Evolutionary conservation across 2,888 invertebrate genomes (phyloP), one percentile per base, ranked within the genome.

Genomic region (Ochropleura plecta): DNA sequence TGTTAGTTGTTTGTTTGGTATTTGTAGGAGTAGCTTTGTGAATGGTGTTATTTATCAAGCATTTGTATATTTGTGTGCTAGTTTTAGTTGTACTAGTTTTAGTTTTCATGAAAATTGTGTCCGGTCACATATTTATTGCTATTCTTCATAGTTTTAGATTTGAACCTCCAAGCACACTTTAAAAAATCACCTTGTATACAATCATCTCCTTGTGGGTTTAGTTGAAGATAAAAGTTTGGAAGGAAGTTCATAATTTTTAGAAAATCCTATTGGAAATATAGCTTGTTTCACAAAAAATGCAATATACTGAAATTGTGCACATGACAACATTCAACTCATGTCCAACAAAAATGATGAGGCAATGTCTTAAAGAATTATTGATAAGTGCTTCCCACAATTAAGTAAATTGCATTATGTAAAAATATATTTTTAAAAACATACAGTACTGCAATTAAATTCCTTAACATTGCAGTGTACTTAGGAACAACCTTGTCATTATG

Each of bases 381-480:
- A 44, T 1, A 14, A 6, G 9, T 18, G 14, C 5, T n/a, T 16
- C 6, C 12, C 6, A 44, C 16, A 62, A 65, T 14, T 51, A 8
- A 20, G 12, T 62, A 44, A n/a, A n/a, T 62, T 44, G 18, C n/a
- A n/a, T 12, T 62, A 9, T 20, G 4, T 18, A 30, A 9, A 51
- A 65, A 12, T 16, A 48, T 59, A 20, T n/a, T 44, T 49, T 16
- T 76, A 16, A 30, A 51, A 51, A 9, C 16, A 42, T 53, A n/a
- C n/a, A 77, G 5, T 48, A 70, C 40, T 66, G 48, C 8, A 57
- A 59, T 75, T 49, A 40, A 59, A 57, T 70, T 70, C 8, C 12
- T 51, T 12, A 49, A 59, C 30, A 51, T 73, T 40, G 6, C 42
- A 40, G 6, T 48, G 8, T 16, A 57, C 12, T 59, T 57, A 46